These are phyloP conservation scores for Cerceris ruficornis DNA, from an alignment of 2,888 invertebrate species.

Conservation along the genomic window DNA sequence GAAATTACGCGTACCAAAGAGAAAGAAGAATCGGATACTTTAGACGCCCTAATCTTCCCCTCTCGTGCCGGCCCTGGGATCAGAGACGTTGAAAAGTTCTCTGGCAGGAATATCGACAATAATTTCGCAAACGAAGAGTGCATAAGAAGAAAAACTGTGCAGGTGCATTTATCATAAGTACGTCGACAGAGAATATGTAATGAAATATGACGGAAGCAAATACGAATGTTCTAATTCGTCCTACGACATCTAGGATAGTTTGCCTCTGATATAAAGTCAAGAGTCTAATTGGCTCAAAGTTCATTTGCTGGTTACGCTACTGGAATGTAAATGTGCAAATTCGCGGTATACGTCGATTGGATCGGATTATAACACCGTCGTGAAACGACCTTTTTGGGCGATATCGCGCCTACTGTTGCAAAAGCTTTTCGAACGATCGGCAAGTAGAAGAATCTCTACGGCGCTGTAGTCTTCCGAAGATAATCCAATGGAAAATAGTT, in stretches of 20 bases:
- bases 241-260: constrained; percentile 8
- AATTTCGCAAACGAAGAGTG: not conserved
- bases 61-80: no score
- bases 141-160: constrained; percentile 5
- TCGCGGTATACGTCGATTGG: constrained; percentile 46
- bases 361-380: constrained; percentile 59
- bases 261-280: not conserved
- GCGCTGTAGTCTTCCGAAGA: not conserved
- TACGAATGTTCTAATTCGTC: not conserved
- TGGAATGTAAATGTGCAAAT: constrained; percentile 59
- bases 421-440: constrained; percentile 8
- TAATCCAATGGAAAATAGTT: no score
- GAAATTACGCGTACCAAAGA: not conserved
- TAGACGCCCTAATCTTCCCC: no score
- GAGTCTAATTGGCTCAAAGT: constrained; percentile 20
- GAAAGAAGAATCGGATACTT: not conserved
- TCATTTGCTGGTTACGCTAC: constrained; percentile 52
- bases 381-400: constrained; percentile 25
- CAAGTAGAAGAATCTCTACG: constrained; percentile 1
- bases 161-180: constrained; percentile 12
- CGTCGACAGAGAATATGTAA: constrained; percentile 15
- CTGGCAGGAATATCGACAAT: no score
- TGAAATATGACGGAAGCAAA: constrained; percentile 42
- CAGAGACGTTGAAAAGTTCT: no score
- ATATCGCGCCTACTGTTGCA: constrained; percentile 5